Percentiles rank a stretch among this genome's conserved stretches.
Evolutionary conservation across 2,888 invertebrate species (phyloP).

Genomic region (Tachina grossa): DNA sequence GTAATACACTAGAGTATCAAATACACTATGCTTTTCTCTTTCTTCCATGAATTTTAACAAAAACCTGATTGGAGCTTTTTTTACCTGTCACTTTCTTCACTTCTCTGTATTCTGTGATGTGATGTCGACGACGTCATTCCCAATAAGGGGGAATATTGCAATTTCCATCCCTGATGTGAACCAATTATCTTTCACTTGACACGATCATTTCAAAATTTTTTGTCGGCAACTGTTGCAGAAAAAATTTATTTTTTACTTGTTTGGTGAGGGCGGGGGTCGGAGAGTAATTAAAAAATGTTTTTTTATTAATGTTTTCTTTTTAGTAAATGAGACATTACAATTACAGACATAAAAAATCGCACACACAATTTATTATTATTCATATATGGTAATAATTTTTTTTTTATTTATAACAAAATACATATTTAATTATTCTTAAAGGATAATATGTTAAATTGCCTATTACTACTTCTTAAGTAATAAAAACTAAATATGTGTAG

Average conservation of each 20-base stretch:
- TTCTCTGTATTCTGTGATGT: too few species aligned
- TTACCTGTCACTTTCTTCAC: too few species aligned
- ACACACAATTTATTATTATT: constrained; percentile 27
- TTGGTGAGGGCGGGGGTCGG: too few species aligned
- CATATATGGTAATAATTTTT: constrained; percentile 12
- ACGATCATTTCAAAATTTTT: too few species aligned
- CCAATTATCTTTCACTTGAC: too few species aligned
- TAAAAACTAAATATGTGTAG: constrained; percentile 47
- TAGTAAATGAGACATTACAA: constrained; percentile 3
- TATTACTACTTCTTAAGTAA: constrained; percentile 62
- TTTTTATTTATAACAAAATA: constrained; percentile 65
- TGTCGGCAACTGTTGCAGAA: not conserved
- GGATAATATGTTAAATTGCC: constrained; percentile 50
- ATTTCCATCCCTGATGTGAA: too few species aligned
- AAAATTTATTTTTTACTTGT: not conserved
- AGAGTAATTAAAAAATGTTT: not conserved
- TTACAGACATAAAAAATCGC: constrained; percentile 16
- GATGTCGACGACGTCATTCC: too few species aligned
- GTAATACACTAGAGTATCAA: too few species aligned
- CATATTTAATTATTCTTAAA: constrained; percentile 58
- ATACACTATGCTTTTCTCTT: too few species aligned
- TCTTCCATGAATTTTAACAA: too few species aligned
- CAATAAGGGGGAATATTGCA: too few species aligned
- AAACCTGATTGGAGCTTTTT: too few species aligned
- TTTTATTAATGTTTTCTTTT: not conserved